Conservation (phyloP, 1,140 invertebrate species). For the Phortica variegata region DNA sequence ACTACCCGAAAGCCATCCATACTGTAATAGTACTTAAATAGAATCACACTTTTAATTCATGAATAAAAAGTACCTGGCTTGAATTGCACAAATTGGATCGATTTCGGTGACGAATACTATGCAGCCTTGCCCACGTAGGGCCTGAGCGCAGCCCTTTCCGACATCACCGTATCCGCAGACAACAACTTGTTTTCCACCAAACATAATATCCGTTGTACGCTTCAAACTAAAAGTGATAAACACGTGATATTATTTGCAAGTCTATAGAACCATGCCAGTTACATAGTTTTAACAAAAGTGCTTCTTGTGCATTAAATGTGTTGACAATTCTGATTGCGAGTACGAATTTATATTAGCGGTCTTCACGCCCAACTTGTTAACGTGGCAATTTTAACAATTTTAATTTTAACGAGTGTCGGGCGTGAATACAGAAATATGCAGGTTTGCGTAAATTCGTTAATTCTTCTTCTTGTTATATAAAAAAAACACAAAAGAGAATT, state of each 20-base stretch:
- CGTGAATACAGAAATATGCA: too few species aligned
- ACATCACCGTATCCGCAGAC: conserved; percentile 99
- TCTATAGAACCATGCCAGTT: too few species aligned
- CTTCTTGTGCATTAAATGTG: too few species aligned
- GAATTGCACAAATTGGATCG: conserved; percentile 96
- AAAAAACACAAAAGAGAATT: too few species aligned
- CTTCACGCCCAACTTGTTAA: too few species aligned
- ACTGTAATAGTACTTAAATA: conserved; percentile 62
- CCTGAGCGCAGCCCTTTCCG: conserved; percentile 96
- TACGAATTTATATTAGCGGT: too few species aligned
- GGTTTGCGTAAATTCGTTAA: too few species aligned
- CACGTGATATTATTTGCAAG: neutral
- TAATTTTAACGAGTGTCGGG: too few species aligned
- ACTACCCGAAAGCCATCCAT: conserved; percentile 97
- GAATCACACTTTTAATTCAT: conserved; percentile 4
- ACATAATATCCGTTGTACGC: conserved; percentile 96
- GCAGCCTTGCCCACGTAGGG: conserved; percentile 89
- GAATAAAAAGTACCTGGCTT: conserved; percentile 75
- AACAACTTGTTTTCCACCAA: conserved; percentile 95
- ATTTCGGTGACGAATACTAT: conserved; percentile 95
- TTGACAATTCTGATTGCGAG: too few species aligned
- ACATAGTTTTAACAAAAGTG: too few species aligned
- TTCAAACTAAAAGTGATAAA: conserved; percentile 63
- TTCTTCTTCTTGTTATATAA: too few species aligned
- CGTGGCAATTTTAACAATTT: too few species aligned